Conservation (phyloP, 2,888 invertebrate species). For the Epinotia brunnichana region DNA sequence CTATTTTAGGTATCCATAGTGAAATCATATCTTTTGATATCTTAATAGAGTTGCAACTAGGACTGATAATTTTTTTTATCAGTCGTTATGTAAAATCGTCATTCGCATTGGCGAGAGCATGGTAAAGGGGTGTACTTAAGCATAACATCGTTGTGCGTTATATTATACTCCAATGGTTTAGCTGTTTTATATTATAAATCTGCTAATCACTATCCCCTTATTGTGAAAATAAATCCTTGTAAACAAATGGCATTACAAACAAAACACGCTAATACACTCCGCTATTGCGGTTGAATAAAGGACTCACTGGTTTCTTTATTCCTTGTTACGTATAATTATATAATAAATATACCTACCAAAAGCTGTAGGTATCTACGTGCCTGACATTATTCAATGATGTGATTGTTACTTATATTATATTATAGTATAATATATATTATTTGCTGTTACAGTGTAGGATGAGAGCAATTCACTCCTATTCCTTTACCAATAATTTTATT, state of each 20-base stretch:
- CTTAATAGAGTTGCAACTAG: neutral
- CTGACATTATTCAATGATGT: conserved; percentile 31
- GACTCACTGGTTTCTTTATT: conserved; percentile 1
- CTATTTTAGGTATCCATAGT: neutral
- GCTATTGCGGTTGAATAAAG: conserved; percentile 1
- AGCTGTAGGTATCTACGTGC: conserved; percentile 22
- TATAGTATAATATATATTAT: conserved; percentile 41
- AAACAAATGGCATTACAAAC: conserved; percentile 6
- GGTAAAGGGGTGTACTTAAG: neutral
- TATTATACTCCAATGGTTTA: neutral
- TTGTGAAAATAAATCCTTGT: neutral
- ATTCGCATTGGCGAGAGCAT: neutral
- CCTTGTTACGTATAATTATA: conserved; percentile 3
- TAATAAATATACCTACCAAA: conserved; percentile 4
- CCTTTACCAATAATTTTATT: conserved; percentile 27
- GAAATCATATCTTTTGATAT: conserved; percentile 16
- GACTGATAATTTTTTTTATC: neutral
- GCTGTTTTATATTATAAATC: neutral
- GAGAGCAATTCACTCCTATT: conserved; percentile 18
- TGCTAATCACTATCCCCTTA: neutral
- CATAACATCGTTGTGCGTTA: neutral
- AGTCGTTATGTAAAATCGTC: neutral
- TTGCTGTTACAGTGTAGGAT: conserved; percentile 34
- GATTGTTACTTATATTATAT: conserved; percentile 41
- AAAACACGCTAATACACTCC: conserved; percentile 1